Evolutionary conservation across 2,888 invertebrate species (phyloP), one percentile per base, ranked within the genome.

Genomic region (Apotomis turbidana): DNA sequence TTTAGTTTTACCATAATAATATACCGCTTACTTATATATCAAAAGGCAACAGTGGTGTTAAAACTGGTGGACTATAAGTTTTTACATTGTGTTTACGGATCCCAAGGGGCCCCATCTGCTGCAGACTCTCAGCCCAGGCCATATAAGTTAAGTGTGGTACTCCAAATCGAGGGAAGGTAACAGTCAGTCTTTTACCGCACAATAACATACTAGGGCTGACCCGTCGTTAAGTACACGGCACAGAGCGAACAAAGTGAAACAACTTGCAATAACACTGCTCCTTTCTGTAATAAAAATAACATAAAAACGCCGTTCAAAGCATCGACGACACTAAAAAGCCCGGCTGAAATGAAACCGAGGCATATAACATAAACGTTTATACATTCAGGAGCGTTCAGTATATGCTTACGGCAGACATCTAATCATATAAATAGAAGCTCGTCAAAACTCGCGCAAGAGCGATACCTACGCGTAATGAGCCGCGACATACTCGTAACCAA

Each of bases 361-460:
- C 70, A 67, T 38, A 51, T 66, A 69, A 74, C 70, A 57, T 68
- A 74, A 74, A 72, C 57, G 49, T 74, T 74, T 70, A 67, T 70
- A 44, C 70, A 80, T 78, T 79, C 76, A 78, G 73, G 77, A 58
- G 79, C 79, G 82, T 82, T 80, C 75, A 79, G 77, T 57, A 77
- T 77, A 79, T 76, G 79, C 78, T 77, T 75, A 59, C 63, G 52
- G 62, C 68, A 68, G 62, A 76, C 80, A 78, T 77, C 78, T 80
- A 81, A 80, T 81, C 78, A 79, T 78, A 77, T 81, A 80, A 83
- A 85, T 79, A 79, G 76, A 68, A 73, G 72, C 55, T 81, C 79
- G 78, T 80, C 81, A 81, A 81, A 74, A 71, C 51, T 73, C 55
- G 75, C 75, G 73, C 76, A 76, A 79, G 69, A 76, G 76, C 75